Percentiles rank a stretch among this genome's conserved stretches.
Evolutionary conservation across 2,797 vertebrate genomes (phyloP).

Genomic region (Miopithecus talapoin): DNA sequence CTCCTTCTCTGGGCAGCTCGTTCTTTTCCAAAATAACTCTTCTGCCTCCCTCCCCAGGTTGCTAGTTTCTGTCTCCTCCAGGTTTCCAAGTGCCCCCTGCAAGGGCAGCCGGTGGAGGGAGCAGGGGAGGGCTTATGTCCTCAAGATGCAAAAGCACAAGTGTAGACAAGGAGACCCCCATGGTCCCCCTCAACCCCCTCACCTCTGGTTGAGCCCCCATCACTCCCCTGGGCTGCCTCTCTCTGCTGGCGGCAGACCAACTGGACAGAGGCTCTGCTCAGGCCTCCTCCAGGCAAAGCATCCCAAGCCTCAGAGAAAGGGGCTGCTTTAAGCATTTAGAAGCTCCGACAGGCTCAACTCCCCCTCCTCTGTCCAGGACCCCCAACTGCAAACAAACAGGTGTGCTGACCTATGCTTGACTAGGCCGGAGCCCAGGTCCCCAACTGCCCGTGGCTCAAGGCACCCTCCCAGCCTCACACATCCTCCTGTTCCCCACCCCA

Average conservation of each 20-base stretch:
- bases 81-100: neutral
- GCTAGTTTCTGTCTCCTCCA: neutral
- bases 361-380: neutral
- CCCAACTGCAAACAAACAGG: neutral
- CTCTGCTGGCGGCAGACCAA: neutral
- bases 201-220: neutral
- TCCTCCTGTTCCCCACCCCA: neutral
- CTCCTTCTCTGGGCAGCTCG: neutral
- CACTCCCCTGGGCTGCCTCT: neutral
- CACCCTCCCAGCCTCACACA: neutral
- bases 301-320: neutral
- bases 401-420: neutral
- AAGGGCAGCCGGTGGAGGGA: no score
- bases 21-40: neutral
- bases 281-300: neutral
- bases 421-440: accelerated
- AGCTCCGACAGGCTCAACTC: neutral
- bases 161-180: neutral
- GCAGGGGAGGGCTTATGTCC: neutral
- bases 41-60: neutral
- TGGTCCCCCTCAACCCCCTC: neutral
- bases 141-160: neutral
- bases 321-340: neutral
- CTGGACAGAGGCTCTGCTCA: neutral
- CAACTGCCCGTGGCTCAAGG: neutral